Evolutionary conservation across 35 echinoderm and acorn worm genomes (phyloP).

Genomic region (Nesometra sesokonis): DNA sequence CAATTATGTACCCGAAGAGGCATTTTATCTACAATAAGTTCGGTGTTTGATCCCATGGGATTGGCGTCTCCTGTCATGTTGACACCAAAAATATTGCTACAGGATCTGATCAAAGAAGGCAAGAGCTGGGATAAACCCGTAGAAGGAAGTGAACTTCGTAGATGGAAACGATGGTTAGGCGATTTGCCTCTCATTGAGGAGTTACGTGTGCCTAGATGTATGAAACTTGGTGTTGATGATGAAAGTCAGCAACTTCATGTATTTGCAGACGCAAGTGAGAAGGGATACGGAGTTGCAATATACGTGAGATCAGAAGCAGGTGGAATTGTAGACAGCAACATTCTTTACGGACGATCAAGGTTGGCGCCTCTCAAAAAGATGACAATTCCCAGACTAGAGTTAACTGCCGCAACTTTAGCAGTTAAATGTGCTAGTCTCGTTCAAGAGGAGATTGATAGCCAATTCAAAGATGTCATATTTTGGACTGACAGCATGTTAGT

Average conservation of each 20-base stretch:
- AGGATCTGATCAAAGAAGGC: slow-evolving; percentile 46
- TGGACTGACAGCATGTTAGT: slow-evolving; percentile 66
- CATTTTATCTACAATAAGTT: slow-evolving; percentile 7
- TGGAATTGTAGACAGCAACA: not conserved
- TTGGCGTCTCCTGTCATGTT: slow-evolving; percentile 41
- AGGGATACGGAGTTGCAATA: slow-evolving; percentile 42
- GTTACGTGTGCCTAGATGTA: slow-evolving; percentile 30
- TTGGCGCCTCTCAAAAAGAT: slow-evolving; percentile 44
- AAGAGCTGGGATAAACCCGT: slow-evolving; percentile 58
- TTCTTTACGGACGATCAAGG: slow-evolving; percentile 35
- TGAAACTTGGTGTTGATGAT: slow-evolving; percentile 5
- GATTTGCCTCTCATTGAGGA: slow-evolving; percentile 46
- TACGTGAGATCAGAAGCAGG: slow-evolving; percentile 19
- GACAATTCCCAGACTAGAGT: slow-evolving; percentile 58
- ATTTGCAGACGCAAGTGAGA: slow-evolving; percentile 50
- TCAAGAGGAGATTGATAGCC: slow-evolving; percentile 21
- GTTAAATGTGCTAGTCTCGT: slow-evolving; percentile 17
- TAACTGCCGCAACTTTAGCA: slow-evolving; percentile 39
- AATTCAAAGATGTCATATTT: slow-evolving; percentile 10
- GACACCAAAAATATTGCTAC: slow-evolving; percentile 47
- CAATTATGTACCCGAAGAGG: not conserved
- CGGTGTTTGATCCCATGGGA: slow-evolving; percentile 64
- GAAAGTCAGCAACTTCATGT: slow-evolving; percentile 37
- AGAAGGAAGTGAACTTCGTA: slow-evolving; percentile 14
- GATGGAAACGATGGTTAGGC: slow-evolving; percentile 40